Conservation (phyloP, 2,888 invertebrate species). For the Acanthosepion esculentum region DNA sequence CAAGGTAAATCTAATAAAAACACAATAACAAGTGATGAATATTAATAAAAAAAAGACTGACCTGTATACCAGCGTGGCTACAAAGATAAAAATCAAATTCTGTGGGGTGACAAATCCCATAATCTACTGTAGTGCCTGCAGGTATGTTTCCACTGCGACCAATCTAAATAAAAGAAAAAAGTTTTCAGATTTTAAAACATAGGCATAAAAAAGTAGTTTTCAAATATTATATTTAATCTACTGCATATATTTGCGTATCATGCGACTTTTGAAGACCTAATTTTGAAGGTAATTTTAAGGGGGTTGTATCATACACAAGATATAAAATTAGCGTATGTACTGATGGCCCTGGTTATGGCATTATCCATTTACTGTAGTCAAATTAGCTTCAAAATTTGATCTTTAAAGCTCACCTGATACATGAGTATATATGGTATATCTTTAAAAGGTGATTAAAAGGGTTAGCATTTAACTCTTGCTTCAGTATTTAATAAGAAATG, state of each 20-base stretch:
- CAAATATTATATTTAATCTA: background rate
- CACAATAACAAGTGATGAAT: background rate
- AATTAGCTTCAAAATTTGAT: too few species aligned
- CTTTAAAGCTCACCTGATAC: too few species aligned
- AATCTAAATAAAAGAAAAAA: slow-evolving; percentile 77
- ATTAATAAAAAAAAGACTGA: slow-evolving; percentile 76
- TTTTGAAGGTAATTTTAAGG: too few species aligned
- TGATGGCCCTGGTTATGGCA: too few species aligned
- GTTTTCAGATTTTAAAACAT: background rate
- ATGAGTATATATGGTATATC: too few species aligned
- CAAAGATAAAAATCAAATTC: slow-evolving; percentile 99
- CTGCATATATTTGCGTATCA: too few species aligned
- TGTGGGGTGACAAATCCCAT: slow-evolving; percentile 99
- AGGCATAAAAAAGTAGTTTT: background rate
- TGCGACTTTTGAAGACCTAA: too few species aligned
- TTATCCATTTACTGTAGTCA: too few species aligned
- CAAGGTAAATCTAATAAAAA: too few species aligned
- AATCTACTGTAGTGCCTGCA: slow-evolving; percentile 99
- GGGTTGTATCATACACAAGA: too few species aligned
- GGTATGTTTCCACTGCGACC: slow-evolving; percentile 99
- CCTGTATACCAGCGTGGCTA: slow-evolving; percentile 80
- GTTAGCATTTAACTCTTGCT: background rate
- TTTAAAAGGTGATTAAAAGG: background rate
- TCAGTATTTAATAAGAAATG: background rate
- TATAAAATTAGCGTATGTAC: too few species aligned